A percentile compares a stretch with the other conserved stretches of the same genome.
Evolutionary conservation across 2,113 vertebrate species (phyloP).

Genomic region (Nannospalax galili): DNA sequence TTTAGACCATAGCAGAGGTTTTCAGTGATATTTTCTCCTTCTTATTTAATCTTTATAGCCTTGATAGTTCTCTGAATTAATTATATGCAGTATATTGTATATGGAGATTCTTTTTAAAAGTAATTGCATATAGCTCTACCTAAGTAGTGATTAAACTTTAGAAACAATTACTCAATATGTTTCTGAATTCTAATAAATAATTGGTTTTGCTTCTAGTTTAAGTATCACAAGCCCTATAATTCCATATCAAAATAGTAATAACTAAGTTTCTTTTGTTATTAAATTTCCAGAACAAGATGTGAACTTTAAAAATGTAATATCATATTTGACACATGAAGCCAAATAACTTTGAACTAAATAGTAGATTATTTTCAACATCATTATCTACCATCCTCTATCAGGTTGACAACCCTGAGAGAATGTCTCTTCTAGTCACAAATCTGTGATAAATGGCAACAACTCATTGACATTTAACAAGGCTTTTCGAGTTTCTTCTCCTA

Average conservation of each 20-base stretch:
- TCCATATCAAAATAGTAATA: background rate
- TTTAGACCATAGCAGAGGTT: conserved; percentile 93
- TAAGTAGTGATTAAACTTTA: conserved; percentile 86
- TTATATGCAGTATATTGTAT: conserved; percentile 90
- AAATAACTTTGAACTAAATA: conserved; percentile 38
- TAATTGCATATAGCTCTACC: conserved; percentile 85
- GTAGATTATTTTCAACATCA: background rate
- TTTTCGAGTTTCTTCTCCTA: background rate
- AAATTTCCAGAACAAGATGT: background rate
- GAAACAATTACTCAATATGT: conserved; percentile 78
- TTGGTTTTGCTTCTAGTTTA: conserved; percentile 51
- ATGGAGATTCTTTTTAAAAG: conserved; percentile 85
- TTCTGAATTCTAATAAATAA: conserved; percentile 74
- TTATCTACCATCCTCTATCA: background rate
- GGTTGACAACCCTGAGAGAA: background rate
- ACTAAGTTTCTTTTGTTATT: background rate
- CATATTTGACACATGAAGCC: background rate
- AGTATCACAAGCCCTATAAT: conserved; percentile 29
- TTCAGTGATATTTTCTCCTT: conserved; percentile 96
- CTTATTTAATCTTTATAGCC: conserved; percentile 98
- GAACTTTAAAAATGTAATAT: background rate
- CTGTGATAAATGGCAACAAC: background rate
- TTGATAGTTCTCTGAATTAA: conserved; percentile 96
- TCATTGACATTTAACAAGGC: background rate
- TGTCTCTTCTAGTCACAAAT: conserved; percentile 36